Percentiles rank a stretch among this genome's conserved stretches.
Conservation (phyloP, 2,888 invertebrate genomes). For the Xiphydria camelus region DNA sequence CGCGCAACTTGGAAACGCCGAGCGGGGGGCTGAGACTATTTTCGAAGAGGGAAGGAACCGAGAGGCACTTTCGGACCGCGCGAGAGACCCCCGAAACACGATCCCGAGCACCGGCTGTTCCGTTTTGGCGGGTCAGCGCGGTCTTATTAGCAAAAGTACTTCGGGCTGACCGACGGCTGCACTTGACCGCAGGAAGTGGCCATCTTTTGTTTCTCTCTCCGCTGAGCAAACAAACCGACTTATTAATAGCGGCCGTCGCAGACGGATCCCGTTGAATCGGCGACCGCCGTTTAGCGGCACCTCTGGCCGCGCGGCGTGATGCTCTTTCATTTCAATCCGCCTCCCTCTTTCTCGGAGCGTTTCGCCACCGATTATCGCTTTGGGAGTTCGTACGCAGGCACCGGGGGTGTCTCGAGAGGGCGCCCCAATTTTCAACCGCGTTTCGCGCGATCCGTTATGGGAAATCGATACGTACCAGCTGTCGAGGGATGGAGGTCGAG, state of each 20-base stretch:
- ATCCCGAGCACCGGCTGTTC: constrained; percentile 37
- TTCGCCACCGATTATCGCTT: neutral
- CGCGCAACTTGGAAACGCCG: neutral
- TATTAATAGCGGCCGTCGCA: constrained; percentile 1
- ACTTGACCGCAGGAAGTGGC: constrained; percentile 44
- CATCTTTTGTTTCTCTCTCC: constrained; percentile 23
- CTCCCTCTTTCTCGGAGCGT: too few species aligned
- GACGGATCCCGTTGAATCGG: too few species aligned
- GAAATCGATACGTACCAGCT: too few species aligned
- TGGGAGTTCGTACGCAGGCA: neutral
- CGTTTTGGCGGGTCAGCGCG: constrained; percentile 28
- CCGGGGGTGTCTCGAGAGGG: neutral
- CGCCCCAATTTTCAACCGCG: neutral
- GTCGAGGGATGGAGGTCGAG: too few species aligned
- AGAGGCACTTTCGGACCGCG: neutral
- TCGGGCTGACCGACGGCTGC: constrained; percentile 25
- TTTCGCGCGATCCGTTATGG: too few species aligned
- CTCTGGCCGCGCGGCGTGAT: constrained; percentile 14
- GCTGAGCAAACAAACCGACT: constrained; percentile 19
- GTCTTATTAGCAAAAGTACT: constrained; percentile 42
- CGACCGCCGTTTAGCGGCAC: constrained; percentile 7
- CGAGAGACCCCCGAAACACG: constrained; percentile 30
- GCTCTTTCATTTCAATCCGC: constrained; percentile 15
- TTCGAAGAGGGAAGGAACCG: too few species aligned
- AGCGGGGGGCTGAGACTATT: neutral